A percentile compares a stretch with the other conserved stretches of the same genome.
Evolutionary conservation across 2,797 vertebrate species (phyloP).

Genomic region (Spatula versicolor): DNA sequence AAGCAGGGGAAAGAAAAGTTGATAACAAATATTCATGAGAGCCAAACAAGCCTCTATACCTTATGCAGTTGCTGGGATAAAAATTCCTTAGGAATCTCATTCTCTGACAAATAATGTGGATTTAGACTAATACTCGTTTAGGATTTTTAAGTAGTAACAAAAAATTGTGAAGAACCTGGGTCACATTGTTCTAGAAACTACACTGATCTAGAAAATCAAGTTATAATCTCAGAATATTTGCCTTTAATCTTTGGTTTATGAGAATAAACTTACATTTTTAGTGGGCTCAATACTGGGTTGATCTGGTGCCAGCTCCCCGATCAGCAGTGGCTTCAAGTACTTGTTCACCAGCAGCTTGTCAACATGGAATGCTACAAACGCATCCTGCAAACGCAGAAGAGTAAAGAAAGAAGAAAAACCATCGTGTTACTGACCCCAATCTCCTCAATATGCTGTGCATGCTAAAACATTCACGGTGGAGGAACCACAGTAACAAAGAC

Average conservation of each 20-base stretch:
- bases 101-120: neutral
- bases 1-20: neutral
- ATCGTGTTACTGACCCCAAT: fast-evolving
- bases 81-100: neutral
- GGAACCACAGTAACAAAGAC: neutral
- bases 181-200: neutral
- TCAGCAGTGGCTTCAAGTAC: constrained; percentile 76
- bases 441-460: neutral
- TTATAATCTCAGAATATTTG: neutral
- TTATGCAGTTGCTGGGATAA: neutral
- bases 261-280: constrained; percentile 78
- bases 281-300: constrained; percentile 77
- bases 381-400: constrained; percentile 67
- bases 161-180: neutral
- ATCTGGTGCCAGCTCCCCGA: constrained; percentile 80
- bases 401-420: neutral
- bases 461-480: neutral
- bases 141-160: neutral
- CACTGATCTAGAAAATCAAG: neutral
- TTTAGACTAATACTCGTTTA: neutral
- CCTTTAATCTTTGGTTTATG: neutral
- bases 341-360: constrained; percentile 77
- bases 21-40: neutral
- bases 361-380: constrained; percentile 79
- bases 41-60: neutral